Percentiles rank a stretch among this genome's conserved stretches.
Evolutionary conservation across 2,113 vertebrate species (phyloP).

Genomic region (Pterophyllum scalare): DNA sequence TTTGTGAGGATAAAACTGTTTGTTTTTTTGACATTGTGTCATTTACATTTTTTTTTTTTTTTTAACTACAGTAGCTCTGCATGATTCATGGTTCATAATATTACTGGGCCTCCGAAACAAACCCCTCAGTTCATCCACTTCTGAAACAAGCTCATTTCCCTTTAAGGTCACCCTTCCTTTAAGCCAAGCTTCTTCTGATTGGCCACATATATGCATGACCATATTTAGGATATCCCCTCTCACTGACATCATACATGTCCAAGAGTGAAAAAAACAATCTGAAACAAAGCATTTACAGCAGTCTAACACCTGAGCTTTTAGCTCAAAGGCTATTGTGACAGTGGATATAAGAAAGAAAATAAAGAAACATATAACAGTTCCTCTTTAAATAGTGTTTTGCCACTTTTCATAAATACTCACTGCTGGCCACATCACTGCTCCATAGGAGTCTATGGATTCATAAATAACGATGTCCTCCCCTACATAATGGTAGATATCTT

Average conservation of each 20-base stretch:
- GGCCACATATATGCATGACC: not conserved
- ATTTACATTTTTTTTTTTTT: no score
- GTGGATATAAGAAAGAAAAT: not conserved
- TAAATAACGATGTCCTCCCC: constrained; percentile 72
- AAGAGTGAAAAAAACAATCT: not conserved
- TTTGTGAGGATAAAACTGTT: not conserved
- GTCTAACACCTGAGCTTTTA: not conserved
- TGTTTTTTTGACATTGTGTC: no score
- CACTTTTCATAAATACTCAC: constrained; percentile 58
- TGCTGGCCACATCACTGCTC: constrained; percentile 76
- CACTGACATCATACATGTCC: not conserved
- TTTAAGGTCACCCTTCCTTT: not conserved
- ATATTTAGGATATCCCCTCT: not conserved
- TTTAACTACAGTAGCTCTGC: not conserved
- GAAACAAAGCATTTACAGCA: not conserved
- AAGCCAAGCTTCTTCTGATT: not conserved
- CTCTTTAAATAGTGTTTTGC: not conserved
- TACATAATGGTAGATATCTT: constrained; percentile 72
- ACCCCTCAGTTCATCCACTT: not conserved
- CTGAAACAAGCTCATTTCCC: not conserved
- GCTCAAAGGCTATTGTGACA: not conserved
- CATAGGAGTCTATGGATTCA: constrained; percentile 74
- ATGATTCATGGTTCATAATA: not conserved
- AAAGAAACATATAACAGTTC: not conserved
- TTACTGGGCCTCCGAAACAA: not conserved